Evolutionary conservation across 2,797 vertebrate genomes (phyloP).

Genomic region (Brotula barbata): DNA sequence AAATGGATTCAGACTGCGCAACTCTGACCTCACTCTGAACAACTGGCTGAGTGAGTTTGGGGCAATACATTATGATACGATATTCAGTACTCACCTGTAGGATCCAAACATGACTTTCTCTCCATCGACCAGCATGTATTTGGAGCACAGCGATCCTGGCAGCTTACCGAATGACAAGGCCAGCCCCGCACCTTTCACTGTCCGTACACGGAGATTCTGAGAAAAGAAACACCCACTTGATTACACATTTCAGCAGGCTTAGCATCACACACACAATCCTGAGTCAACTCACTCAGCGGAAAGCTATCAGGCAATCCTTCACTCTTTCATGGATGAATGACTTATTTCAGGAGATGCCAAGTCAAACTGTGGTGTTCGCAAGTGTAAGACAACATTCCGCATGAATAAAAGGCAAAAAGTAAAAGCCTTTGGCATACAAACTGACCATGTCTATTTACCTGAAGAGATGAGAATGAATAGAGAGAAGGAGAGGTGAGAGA

Average conservation of each 20-base stretch:
- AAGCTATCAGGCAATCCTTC: background rate
- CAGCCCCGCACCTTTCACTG: conserved; percentile 86
- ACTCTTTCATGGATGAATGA: background rate
- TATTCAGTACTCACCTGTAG: conserved; percentile 82
- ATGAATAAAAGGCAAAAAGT: conserved; percentile 10
- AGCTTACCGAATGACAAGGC: conserved; percentile 87
- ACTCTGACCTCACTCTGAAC: background rate
- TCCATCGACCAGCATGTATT: conserved; percentile 95
- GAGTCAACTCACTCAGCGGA: conserved; percentile 23
- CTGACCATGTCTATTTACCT: conserved; percentile 42
- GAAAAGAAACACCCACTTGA: conserved; percentile 42
- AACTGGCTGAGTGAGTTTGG: background rate
- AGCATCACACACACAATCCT: conserved; percentile 28
- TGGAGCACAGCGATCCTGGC: conserved; percentile 85
- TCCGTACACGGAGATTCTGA: conserved; percentile 93
- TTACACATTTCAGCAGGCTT: conserved; percentile 36
- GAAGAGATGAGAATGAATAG: conserved; percentile 44
- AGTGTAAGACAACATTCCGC: conserved; percentile 38
- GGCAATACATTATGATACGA: background rate
- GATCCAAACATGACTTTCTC: conserved; percentile 94
- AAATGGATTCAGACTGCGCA: background rate
- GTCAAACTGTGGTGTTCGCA: conserved; percentile 29
- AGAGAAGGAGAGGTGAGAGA: conserved; percentile 13
- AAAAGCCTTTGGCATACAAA: conserved; percentile 36
- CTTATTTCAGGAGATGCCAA: conserved; percentile 18